Percentiles rank a stretch among this genome's conserved stretches.
Evolutionary conservation across 2,797 vertebrate genomes (phyloP).

Genomic region (Crotalus adamanteus): DNA sequence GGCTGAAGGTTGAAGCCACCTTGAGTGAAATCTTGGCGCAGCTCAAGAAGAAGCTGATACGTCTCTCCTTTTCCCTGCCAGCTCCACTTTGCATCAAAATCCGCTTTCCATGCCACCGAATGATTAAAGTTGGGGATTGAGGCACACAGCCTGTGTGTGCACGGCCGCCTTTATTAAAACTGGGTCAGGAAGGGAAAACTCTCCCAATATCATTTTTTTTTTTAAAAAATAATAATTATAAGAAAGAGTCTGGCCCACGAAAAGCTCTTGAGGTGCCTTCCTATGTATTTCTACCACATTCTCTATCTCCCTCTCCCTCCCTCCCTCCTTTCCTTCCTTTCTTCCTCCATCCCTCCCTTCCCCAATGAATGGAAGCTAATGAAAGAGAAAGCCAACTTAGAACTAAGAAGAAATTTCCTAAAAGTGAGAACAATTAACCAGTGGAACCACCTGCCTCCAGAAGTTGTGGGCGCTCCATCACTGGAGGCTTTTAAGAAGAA

Average conservation of each 20-base stretch:
- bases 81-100: slow-evolving; percentile 74
- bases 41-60: slow-evolving; percentile 41
- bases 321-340: too few relatives aligned
- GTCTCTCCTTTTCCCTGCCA: slow-evolving; percentile 69
- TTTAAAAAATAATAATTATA: background rate
- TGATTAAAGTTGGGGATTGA: slow-evolving; percentile 72
- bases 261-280: slow-evolving; percentile 37
- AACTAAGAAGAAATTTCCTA: too few relatives aligned
- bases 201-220: slow-evolving; percentile 2
- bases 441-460: too few relatives aligned
- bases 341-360: too few relatives aligned
- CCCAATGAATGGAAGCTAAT: too few relatives aligned
- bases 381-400: too few relatives aligned
- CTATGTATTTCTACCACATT: background rate
- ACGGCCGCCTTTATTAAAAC: slow-evolving; percentile 54
- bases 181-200: slow-evolving; percentile 63
- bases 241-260: slow-evolving; percentile 48
- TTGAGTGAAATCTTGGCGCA: slow-evolving; percentile 66
- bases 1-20: slow-evolving; percentile 70
- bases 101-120: slow-evolving; percentile 68
- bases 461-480: too few relatives aligned
- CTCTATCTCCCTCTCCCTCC: background rate
- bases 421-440: too few relatives aligned
- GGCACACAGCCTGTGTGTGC: slow-evolving; percentile 1
- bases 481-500: too few relatives aligned